Base-by-base conservation (phyloP, 2,888 invertebrate genomes). In the Drosophila merina region DNA sequence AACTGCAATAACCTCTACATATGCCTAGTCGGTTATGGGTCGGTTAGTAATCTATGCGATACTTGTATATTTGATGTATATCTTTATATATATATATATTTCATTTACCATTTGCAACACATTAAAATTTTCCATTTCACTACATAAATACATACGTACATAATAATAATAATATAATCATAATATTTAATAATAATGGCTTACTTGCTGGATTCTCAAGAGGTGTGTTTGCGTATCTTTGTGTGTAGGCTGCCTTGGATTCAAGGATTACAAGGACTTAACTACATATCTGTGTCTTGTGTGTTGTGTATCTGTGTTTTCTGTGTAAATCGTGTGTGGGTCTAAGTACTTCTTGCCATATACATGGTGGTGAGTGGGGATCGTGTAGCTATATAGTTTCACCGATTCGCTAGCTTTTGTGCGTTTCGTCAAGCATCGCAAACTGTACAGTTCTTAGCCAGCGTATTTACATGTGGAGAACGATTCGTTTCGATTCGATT, bases 381-480 rank as follows among this genome's bases (percentile, higher is more conserved):
- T 55, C 38, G 20, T 56, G 55, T 63, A 44, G 44, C 25, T 52
- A 48, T 70, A 64, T 67, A 67, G 67, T 87, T 83, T 83, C 82
- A 87, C 82, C 87, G 82, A 83, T 75, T 81, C 76, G 87, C 85
- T 87, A 83, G 87, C 85, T 72, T 36, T 87, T 83, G 82, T 87
- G 82, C 87, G 87, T 75, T 69, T 70, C 52, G 48, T 36, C 47
- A 70, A 60, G 60, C 71, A 54, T 57, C 49, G 62, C 58, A 56
- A 71, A 71, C 68, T 73, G 58, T 73, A 74, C 74, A 70, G 54
- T 73, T 44, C 8, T 42, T 38, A 49, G 56, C 48, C 57, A 67
- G 59, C 54, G 51, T 57, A 38, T 63, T 44, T 59, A 70, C 63
- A 72, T 56, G 55, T 55, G 64, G 38, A 66, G 38, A 44, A 51